Base-by-base conservation (phyloP, 2,113 vertebrate species). In the Atherinomorus stipes region DNA sequence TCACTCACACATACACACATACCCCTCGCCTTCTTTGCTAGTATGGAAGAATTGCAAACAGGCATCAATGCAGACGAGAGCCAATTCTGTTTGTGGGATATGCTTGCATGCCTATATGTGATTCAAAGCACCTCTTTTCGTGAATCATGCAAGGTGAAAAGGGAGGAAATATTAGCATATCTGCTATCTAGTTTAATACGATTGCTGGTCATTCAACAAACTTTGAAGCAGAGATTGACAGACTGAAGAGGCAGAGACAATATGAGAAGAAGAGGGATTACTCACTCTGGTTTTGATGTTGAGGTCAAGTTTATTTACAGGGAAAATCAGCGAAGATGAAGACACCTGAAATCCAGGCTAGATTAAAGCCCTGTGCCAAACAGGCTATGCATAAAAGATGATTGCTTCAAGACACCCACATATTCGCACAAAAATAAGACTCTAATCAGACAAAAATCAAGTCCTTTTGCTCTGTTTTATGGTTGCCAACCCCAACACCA, bases 261-360 rank as follows among this genome's bases (percentile, higher is more conserved):
- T 34, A 31, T 58, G 19, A 23, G 19, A 70, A 13, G 25, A 37
- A 16, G 1, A 57, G 34, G 53, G 28, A 82, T 85, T 80, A 71
- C 45, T 79, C 54, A 47, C 44, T 61, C 23, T 26, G 50, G 26
- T 66, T 80, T 77, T 76, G 64, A 78, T 74, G 69, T 26, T 56
- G 42, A 64, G 81, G 83, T 86, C 76, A 76, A 67, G 71, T 81
- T 81, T 75, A 80, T 87, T 82, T 85, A 54, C 75, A 73, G 40
- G 64, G 44, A 52, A 76, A 73, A 81, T 82, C 49, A 53, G 22
- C 42, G 18, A 57, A 77, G 31, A 64, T 74, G 68, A 81, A 82
- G 66, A 77, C 61, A 71, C 70, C 70, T 74, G 68, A 71, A 80
- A 76, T 69, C 71, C 64, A 38, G 18, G 19, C 25, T 60, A 44